phyloP scores from a whole-genome alignment of 2,888 invertebrate genomes.

The Aethes cnicana region DNA sequence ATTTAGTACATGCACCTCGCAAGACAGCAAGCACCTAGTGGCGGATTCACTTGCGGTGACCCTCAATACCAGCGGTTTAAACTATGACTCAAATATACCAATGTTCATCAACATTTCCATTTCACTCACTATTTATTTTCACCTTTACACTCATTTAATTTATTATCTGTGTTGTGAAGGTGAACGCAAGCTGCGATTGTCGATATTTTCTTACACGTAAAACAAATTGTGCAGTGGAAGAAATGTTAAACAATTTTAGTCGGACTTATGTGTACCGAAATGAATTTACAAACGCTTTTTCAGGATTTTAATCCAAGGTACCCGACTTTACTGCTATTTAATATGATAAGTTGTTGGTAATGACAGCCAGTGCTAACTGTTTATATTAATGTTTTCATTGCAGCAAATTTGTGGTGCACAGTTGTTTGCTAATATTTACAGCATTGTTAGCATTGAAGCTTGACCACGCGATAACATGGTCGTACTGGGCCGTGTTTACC shows the following conservation, averaged over 20 bases:
- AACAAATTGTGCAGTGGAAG: constrained; percentile 27
- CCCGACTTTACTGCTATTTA: constrained; percentile 33
- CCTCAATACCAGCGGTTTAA: too few relatives aligned
- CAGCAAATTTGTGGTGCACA: constrained; percentile 98
- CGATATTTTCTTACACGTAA: constrained; percentile 10
- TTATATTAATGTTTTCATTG: constrained; percentile 64
- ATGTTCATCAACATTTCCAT: too few relatives aligned
- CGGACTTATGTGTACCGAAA: constrained; percentile 79
- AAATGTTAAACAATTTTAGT: constrained; percentile 50
- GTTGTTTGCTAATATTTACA: constrained; percentile 95
- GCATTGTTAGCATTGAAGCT: constrained; percentile 93
- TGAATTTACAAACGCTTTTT: constrained; percentile 94
- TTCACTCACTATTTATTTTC: too few relatives aligned
- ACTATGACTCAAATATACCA: too few relatives aligned
- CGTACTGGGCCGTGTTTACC: constrained; percentile 97
- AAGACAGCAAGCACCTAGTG: too few relatives aligned
- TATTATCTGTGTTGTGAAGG: neutral
- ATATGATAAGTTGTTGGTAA: constrained; percentile 27
- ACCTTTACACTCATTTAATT: too few relatives aligned
- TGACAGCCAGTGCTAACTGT: constrained; percentile 27
- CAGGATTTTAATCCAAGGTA: constrained; percentile 97
- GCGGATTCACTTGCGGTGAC: too few relatives aligned
- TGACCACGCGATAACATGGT: constrained; percentile 95
- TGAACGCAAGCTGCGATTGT: neutral
- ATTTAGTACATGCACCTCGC: too few relatives aligned